phyloP scores from a whole-genome alignment of 2,113 vertebrate species.

The Platanista minor region DNA sequence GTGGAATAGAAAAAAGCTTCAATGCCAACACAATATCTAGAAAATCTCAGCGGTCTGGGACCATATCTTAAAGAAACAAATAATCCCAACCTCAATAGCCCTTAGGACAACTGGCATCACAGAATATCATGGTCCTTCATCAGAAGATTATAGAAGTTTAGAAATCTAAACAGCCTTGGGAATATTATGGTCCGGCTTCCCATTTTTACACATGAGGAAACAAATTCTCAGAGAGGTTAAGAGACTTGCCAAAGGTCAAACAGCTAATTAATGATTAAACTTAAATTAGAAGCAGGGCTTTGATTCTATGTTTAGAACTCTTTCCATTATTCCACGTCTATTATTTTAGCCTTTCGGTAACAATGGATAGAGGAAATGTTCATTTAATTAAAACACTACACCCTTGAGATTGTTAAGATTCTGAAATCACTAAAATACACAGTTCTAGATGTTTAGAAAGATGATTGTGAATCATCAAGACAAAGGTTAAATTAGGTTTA shows the following conservation, averaged over 20 bases:
- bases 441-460: constrained; percentile 39
- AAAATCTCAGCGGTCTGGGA: not conserved
- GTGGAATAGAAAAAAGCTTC: not conserved
- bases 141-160: not conserved
- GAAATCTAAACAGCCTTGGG: not conserved
- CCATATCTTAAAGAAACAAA: constrained; percentile 2
- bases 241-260: not conserved
- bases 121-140: not conserved
- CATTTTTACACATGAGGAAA: constrained; percentile 18
- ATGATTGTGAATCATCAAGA: constrained; percentile 33
- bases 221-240: not conserved
- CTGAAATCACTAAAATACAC: not conserved
- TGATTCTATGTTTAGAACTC: constrained; percentile 30
- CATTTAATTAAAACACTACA: constrained; percentile 46
- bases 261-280: not conserved
- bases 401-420: constrained; percentile 29
- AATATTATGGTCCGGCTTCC: not conserved
- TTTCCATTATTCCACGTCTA: constrained; percentile 25
- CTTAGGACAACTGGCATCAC: not conserved
- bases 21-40: not conserved
- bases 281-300: constrained; percentile 11
- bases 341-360: constrained; percentile 35
- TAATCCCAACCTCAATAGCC: not conserved
- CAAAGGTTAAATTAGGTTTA: constrained; percentile 43
- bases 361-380: constrained; percentile 34